These are phyloP conservation scores for Drosophila insularis DNA, from an alignment of 1,140 invertebrate species.

Conservation along the genomic window DNA sequence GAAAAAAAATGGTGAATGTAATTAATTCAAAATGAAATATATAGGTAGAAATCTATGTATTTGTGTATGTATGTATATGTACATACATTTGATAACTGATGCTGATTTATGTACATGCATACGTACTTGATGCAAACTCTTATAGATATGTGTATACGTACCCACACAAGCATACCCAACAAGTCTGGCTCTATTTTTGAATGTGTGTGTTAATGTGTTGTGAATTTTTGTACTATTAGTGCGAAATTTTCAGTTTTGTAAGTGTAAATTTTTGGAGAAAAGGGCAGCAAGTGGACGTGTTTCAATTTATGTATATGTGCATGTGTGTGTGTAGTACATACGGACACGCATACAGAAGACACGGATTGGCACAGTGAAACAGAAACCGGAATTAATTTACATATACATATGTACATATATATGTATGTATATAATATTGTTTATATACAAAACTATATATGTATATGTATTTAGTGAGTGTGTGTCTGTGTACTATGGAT, in stretches of 20 bases:
- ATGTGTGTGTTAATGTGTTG: conserved; percentile 28
- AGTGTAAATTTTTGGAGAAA: conserved; percentile 20
- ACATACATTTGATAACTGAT: conserved; percentile 15
- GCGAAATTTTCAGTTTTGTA: conserved; percentile 38
- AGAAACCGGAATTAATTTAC: conserved; percentile 47
- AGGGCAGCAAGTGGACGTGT: conserved; percentile 47
- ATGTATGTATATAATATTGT: conserved; percentile 24
- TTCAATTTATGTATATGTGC: conserved; percentile 48
- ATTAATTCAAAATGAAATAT: conserved; percentile 1
- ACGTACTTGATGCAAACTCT: conserved; percentile 45
- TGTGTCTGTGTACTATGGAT: conserved; percentile 4
- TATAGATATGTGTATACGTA: conserved; percentile 18
- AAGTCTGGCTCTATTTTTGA: conserved; percentile 22
- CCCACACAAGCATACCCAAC: conserved; percentile 16
- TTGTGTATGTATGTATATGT: conserved; percentile 13
- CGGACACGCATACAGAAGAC: conserved; percentile 24
- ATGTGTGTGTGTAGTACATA: conserved; percentile 11
- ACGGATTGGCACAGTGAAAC: conserved; percentile 54
- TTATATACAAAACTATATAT: conserved; percentile 40
- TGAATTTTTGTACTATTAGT: conserved; percentile 43
- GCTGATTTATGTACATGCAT: conserved; percentile 20
- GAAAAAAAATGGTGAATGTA: conserved; percentile 2
- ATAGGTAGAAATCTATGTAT: conserved; percentile 14
- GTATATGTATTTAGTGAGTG: conserved; percentile 2
- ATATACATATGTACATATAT: conserved; percentile 2